Evolutionary conservation across 2,888 invertebrate genomes (phyloP).

Genomic region (Nomada goodeniana): DNA sequence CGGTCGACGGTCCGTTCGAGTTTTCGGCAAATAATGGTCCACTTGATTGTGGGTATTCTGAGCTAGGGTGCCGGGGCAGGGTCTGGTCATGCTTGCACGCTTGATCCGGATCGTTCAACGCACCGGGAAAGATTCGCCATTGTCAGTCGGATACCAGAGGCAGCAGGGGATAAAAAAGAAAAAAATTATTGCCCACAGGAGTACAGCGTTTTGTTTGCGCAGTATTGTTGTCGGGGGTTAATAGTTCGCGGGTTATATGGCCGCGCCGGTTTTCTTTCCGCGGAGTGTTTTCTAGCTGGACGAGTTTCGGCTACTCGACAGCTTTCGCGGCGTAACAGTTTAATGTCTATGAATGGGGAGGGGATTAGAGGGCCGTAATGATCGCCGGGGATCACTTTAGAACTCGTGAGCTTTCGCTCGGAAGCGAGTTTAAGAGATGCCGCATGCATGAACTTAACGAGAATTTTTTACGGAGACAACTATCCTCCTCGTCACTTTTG

Average conservation of each 20-base stretch:
- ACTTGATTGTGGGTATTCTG: conserved; percentile 69
- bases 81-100: conserved; percentile 59
- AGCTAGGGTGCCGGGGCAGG: conserved; percentile 54
- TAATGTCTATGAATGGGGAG: conserved; percentile 50
- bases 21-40: conserved; percentile 72
- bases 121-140: conserved; percentile 56
- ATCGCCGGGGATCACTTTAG: conserved; percentile 51
- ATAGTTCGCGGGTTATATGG: conserved; percentile 64
- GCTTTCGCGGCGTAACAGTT: conserved; percentile 47
- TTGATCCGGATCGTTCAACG: conserved; percentile 61
- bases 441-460: conserved; percentile 18
- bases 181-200: conserved; percentile 70
- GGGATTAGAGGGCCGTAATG: conserved; percentile 58
- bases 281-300: conserved; percentile 45
- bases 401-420: conserved; percentile 20
- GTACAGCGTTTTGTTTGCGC: conserved; percentile 66
- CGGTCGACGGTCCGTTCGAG: conserved; percentile 52
- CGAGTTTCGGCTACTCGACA: conserved; percentile 11
- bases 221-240: conserved; percentile 66
- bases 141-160: conserved; percentile 53
- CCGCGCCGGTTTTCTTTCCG: conserved; percentile 50
- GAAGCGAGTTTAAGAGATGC: conserved; percentile 23
- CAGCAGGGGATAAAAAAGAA: conserved; percentile 51
- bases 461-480: conserved; percentile 15
- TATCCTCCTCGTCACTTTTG: not conserved